Conservation (phyloP, 1,140 invertebrate genomes). For the Coenobita brevimanus region DNA sequence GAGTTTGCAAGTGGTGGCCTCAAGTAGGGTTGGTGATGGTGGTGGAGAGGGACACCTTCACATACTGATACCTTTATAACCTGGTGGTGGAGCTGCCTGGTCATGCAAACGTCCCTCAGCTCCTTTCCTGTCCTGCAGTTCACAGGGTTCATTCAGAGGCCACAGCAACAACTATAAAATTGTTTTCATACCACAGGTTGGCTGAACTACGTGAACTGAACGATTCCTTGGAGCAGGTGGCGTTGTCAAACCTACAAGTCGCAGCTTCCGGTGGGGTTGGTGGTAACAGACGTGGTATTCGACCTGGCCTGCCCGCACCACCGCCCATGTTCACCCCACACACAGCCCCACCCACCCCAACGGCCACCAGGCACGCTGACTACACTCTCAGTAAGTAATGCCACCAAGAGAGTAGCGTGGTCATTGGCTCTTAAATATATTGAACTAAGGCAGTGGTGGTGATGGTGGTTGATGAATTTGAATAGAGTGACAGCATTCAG, state of each 20-base stretch:
- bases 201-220: constrained; percentile 64
- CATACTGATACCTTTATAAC: no score
- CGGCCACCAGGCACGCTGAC: constrained; percentile 62
- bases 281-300: constrained; percentile 10
- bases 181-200: constrained; percentile 50
- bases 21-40: no score
- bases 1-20: no score
- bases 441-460: background rate
- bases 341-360: constrained; percentile 57
- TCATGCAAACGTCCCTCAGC: no score
- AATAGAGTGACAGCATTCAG: no score
- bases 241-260: constrained; percentile 46
- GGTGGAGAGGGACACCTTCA: no score
- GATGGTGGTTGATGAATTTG: no score
- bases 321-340: constrained; percentile 56
- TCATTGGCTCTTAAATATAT: background rate
- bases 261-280: constrained; percentile 16
- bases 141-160: no score
- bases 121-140: no score
- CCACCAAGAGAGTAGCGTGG: background rate
- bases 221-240: constrained; percentile 62
- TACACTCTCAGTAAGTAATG: constrained; percentile 63
- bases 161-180: no score
- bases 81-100: no score
- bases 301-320: constrained; percentile 35